These are phyloP conservation scores for Ispidina lecontei DNA, from an alignment of 2,797 vertebrate genomes.

Conservation along the genomic window DNA sequence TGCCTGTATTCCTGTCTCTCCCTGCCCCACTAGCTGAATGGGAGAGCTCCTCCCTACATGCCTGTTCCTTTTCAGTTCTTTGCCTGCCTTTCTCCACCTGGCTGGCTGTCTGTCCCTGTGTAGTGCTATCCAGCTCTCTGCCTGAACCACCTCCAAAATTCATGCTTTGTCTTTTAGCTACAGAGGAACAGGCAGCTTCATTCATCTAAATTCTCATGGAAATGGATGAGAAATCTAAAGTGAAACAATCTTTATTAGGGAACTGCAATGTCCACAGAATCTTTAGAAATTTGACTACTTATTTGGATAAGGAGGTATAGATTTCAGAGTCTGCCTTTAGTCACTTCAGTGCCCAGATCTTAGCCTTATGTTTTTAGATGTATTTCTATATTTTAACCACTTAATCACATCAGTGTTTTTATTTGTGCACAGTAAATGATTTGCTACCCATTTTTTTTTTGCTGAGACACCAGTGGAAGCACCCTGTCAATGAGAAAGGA, in stretches of 20 bases:
- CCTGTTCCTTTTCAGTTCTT: background rate
- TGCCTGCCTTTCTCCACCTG: background rate
- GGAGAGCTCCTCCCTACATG: background rate
- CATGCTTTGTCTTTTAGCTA: background rate
- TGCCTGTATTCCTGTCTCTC: background rate
- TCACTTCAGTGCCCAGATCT: background rate
- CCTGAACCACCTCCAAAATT: background rate
- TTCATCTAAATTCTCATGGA: background rate
- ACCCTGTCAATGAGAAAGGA: background rate
- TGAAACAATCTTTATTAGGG: background rate
- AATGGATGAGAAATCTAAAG: background rate
- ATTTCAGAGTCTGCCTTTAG: background rate
- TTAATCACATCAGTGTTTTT: background rate
- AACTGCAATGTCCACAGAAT: background rate
- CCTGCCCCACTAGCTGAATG: background rate
- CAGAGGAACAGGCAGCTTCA: background rate
- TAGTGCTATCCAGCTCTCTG: background rate
- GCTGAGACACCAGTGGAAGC: background rate
- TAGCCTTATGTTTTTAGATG: background rate
- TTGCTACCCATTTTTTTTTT: background rate
- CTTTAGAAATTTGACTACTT: conserved; percentile 6
- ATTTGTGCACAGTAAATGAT: background rate
- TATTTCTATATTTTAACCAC: background rate
- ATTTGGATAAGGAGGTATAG: background rate
- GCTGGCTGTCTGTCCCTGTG: background rate